Percentiles rank a stretch among this genome's conserved stretches.
These are phyloP conservation scores for Drosophila truncata DNA, from an alignment of 1,140 invertebrate genomes.

Conservation along the genomic window DNA sequence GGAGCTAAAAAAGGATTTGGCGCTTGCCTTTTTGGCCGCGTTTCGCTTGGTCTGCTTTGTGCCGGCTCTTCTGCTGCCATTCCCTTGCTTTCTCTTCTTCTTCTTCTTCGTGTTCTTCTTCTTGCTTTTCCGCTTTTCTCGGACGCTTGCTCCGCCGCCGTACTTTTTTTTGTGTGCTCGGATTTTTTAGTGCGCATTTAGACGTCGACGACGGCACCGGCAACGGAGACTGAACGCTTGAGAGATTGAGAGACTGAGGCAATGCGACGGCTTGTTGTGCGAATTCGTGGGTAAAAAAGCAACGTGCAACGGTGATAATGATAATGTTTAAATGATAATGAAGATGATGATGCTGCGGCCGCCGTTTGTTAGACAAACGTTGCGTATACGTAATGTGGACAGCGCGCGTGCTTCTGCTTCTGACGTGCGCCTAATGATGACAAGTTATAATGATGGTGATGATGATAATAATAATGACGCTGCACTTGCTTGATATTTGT, in stretches of 20 bases:
- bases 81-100: constrained; percentile 14
- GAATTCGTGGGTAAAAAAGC: constrained; percentile 62
- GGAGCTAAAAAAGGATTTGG: constrained; percentile 41
- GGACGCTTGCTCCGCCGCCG: constrained; percentile 26
- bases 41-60: constrained; percentile 46
- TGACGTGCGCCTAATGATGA: constrained; percentile 35
- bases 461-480: constrained; percentile 25
- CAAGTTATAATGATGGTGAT: constrained; percentile 16
- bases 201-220: constrained; percentile 73
- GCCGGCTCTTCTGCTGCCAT: constrained; percentile 45
- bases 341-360: constrained; percentile 11
- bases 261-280: constrained; percentile 39
- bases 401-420: constrained; percentile 49
- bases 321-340: constrained; percentile 19
- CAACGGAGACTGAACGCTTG: constrained; percentile 46
- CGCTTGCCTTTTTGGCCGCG: constrained; percentile 43
- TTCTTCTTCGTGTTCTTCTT: constrained; percentile 2
- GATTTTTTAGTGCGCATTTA: constrained; percentile 77
- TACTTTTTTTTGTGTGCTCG: constrained; percentile 36
- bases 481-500: constrained; percentile 1
- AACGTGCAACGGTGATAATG: constrained; percentile 20
- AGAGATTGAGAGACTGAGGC: constrained; percentile 24
- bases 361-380: constrained; percentile 27
- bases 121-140: constrained; percentile 20
- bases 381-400: constrained; percentile 68